Conservation (phyloP, 2,888 invertebrate genomes). For the Cordilura impudica region DNA sequence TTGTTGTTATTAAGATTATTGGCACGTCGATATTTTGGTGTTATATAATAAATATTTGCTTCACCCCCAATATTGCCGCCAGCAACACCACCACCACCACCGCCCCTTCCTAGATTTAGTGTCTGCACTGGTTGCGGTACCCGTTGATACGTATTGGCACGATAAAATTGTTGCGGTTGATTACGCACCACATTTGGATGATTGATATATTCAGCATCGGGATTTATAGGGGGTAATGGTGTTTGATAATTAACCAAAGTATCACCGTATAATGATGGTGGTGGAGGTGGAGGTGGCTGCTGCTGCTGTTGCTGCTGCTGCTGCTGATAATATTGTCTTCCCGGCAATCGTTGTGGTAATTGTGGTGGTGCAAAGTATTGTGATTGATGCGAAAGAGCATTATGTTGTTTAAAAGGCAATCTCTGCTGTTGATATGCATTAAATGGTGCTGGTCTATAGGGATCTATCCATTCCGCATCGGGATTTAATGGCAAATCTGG, state of each 20-base stretch:
- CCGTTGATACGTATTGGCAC: conserved; percentile 59
- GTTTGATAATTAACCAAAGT: conserved; percentile 80
- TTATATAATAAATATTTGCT: conserved; percentile 66
- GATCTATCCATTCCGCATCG: conserved; percentile 81
- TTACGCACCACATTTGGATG: conserved; percentile 72
- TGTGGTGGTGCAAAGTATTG: conserved; percentile 65
- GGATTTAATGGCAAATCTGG: conserved; percentile 82
- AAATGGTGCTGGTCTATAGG: conserved; percentile 68
- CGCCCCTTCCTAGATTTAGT: not conserved
- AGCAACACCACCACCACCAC: not conserved
- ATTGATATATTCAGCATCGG: conserved; percentile 81
- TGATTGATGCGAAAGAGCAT: conserved; percentile 66
- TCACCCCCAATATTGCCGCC: conserved; percentile 56
- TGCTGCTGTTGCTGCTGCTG: conserved; percentile 45
- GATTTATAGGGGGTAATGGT: conserved; percentile 84
- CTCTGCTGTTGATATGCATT: conserved; percentile 64
- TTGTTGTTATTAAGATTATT: conserved; percentile 54
- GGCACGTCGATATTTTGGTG: conserved; percentile 68
- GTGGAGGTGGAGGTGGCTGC: conserved; percentile 80
- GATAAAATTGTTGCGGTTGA: conserved; percentile 72
- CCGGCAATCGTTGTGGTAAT: conserved; percentile 74
- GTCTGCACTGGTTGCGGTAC: conserved; percentile 31
- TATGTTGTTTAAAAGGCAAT: conserved; percentile 65
- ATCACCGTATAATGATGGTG: conserved; percentile 81
- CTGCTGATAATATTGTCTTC: conserved; percentile 41